A percentile compares a stretch with the other conserved stretches of the same genome.
Conservation (phyloP, 2,113 vertebrate genomes). For the Plestiodon gilberti region DNA sequence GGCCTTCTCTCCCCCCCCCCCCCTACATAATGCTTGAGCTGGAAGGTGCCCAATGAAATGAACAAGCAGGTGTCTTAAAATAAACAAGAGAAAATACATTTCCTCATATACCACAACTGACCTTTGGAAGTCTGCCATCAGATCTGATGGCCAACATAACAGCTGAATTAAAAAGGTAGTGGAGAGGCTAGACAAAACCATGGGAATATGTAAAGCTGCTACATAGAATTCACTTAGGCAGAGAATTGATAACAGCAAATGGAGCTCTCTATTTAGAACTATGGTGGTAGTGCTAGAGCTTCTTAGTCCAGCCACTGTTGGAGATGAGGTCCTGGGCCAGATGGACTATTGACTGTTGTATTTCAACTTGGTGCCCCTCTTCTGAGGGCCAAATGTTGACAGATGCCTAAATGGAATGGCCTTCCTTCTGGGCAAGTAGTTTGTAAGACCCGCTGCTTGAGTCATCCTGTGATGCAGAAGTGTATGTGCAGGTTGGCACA, state of each 20-base stretch:
- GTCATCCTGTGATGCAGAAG: not conserved
- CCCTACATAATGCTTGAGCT: not conserved
- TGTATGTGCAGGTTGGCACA: not conserved
- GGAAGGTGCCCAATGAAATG: not conserved
- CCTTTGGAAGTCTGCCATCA: slow-evolving; percentile 11
- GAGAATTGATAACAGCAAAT: not conserved
- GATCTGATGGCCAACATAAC: not conserved
- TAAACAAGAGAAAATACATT: slow-evolving; percentile 12
- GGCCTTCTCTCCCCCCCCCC: not conserved
- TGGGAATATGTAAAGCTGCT: not conserved
- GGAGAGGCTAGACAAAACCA: not conserved
- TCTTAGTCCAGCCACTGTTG: not conserved
- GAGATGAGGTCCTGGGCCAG: not conserved
- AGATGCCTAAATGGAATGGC: not conserved
- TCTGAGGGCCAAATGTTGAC: not conserved
- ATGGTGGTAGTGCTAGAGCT: not conserved
- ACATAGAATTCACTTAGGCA: not conserved
- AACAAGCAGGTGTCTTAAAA: not conserved
- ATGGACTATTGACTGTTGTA: not conserved
- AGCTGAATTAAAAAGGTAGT: not conserved
- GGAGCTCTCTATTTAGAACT: not conserved
- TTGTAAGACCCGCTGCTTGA: not conserved
- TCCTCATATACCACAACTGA: not conserved
- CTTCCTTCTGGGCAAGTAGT: not conserved
- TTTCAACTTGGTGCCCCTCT: not conserved